A percentile compares a stretch with the other conserved stretches of the same genome.
Conservation (phyloP, 1,140 invertebrate species). For the Caerostris darwini region DNA sequence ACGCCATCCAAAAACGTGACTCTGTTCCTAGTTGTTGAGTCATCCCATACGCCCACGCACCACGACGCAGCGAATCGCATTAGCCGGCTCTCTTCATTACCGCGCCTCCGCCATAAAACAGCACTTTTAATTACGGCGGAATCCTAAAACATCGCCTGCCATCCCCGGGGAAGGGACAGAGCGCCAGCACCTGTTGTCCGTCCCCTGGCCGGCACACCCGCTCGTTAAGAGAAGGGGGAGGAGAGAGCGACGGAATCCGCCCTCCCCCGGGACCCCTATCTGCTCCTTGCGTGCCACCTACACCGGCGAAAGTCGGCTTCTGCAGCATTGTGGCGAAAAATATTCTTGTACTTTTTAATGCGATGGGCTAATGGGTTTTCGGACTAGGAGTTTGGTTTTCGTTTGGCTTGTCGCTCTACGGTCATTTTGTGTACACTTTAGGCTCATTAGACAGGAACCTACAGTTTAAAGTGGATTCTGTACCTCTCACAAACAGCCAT, state of each 20-base stretch:
- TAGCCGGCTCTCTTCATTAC: slow-evolving; percentile 10
- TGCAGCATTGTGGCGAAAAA: no score
- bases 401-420: no score
- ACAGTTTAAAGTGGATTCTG: no score
- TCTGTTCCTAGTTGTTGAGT: no score
- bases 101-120: background rate
- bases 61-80: slow-evolving; percentile 17
- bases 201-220: slow-evolving; percentile 7
- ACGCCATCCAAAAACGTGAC: no score
- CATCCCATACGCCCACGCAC: background rate
- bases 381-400: no score
- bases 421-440: no score
- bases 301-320: no score
- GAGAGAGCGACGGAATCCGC: slow-evolving; percentile 28
- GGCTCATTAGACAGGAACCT: no score
- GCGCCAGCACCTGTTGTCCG: slow-evolving; percentile 30
- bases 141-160: slow-evolving; percentile 22
- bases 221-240: slow-evolving; percentile 21
- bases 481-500: no score
- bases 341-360: no score
- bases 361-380: no score
- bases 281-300: background rate
- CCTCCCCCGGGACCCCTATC: slow-evolving; percentile 5
- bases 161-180: background rate
- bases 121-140: slow-evolving; percentile 1